A percentile compares a stretch with the other conserved stretches of the same genome.
phyloP scores from a whole-genome alignment of 1,140 invertebrate genomes.

The Teleogryllus occipitalis region DNA sequence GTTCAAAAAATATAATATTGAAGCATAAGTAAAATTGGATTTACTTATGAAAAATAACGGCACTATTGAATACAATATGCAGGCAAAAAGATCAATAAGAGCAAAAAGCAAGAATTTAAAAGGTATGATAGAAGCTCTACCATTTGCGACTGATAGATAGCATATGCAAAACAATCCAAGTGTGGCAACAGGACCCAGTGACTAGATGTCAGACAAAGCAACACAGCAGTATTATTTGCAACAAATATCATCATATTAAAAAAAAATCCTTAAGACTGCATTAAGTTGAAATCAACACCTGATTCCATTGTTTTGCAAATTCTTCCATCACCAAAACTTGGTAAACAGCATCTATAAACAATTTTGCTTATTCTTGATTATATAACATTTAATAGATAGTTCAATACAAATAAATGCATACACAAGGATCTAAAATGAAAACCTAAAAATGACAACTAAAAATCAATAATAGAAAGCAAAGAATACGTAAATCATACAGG shows the following conservation, averaged over 20 bases:
- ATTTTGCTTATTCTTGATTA: constrained; percentile 18
- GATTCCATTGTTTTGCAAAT: constrained; percentile 14
- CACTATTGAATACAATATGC: constrained; percentile 12
- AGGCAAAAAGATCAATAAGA: not conserved
- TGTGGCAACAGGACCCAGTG: constrained; percentile 13
- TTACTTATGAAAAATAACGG: not conserved
- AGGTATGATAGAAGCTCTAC: constrained; percentile 15
- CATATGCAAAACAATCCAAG: constrained; percentile 13
- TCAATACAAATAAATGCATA: constrained; percentile 22
- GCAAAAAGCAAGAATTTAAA: constrained; percentile 11
- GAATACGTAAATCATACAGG: constrained; percentile 13
- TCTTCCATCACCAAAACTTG: constrained; percentile 16
- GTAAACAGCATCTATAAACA: not conserved
- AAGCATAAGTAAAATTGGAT: constrained; percentile 17
- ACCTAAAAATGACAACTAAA: constrained; percentile 12
- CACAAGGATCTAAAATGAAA: constrained; percentile 15
- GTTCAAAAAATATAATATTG: constrained; percentile 10
- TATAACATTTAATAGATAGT: constrained; percentile 16
- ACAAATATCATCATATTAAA: constrained; percentile 21
- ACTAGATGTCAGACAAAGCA: constrained; percentile 15
- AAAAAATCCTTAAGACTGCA: constrained; percentile 25
- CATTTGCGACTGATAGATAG: constrained; percentile 8
- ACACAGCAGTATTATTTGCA: constrained; percentile 20
- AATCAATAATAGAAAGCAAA: constrained; percentile 15
- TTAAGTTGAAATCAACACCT: constrained; percentile 17